Conservation (phyloP, 2,113 vertebrate species). For the Pseudolaguvia tuberculata region DNA sequence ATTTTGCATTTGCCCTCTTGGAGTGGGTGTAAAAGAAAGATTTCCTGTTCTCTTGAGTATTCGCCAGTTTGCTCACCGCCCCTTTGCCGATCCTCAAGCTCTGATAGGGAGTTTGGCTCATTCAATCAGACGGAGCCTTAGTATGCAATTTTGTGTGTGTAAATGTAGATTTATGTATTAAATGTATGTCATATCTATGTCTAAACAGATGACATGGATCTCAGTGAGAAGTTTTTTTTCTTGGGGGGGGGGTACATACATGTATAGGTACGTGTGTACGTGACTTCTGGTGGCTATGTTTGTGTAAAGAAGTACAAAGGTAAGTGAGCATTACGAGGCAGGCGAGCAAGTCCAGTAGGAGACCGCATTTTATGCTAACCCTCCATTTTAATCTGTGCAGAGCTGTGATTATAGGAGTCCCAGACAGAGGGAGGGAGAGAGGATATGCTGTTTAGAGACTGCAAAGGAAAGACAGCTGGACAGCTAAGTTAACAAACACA, state of each 20-base stretch:
- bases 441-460: conserved; percentile 37
- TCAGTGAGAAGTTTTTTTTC: not conserved
- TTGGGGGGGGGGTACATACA: too few relatives aligned
- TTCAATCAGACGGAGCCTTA: conserved; percentile 18
- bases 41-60: conserved; percentile 16
- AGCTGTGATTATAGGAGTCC: conserved; percentile 52
- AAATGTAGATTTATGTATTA: conserved; percentile 15
- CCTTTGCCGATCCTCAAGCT: not conserved
- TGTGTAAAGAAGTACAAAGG: conserved; percentile 43
- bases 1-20: conserved; percentile 24
- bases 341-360: conserved; percentile 36
- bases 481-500: conserved; percentile 39
- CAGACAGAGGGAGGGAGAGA: conserved; percentile 44
- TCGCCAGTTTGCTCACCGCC: not conserved
- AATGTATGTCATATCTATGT: not conserved
- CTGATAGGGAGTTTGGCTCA: not conserved
- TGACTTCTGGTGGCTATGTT: conserved; percentile 35
- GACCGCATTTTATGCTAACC: conserved; percentile 46
- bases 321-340: conserved; percentile 47
- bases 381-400: conserved; percentile 46
- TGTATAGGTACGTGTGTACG: conserved; percentile 22
- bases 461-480: conserved; percentile 26
- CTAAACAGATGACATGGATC: not conserved
- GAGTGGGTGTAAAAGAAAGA: conserved; percentile 20
- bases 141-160: conserved; percentile 17